Evolutionary conservation across 2,888 invertebrate species (phyloP).

Genomic region (Nebria brevicollis): DNA sequence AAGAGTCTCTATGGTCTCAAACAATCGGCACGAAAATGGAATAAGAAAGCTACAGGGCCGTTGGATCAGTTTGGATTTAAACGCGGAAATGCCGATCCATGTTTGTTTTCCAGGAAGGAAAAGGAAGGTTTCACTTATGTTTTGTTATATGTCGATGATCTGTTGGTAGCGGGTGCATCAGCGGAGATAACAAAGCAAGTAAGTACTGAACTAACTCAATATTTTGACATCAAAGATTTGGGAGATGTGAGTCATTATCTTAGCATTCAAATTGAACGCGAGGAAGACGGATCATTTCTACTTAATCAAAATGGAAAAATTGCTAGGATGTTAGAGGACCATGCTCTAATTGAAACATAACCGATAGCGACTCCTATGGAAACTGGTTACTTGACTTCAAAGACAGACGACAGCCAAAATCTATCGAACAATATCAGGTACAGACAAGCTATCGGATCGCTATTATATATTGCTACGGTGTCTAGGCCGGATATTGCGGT

Average conservation of each 20-base stretch:
- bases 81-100: slow-evolving; percentile 16
- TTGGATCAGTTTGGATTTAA: neutral
- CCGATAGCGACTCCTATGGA: slow-evolving; percentile 2
- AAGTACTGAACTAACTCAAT: no score
- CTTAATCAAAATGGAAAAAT: neutral
- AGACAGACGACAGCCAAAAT: neutral
- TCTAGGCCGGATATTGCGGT: slow-evolving; percentile 52
- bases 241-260: no score
- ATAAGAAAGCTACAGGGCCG: slow-evolving; percentile 9
- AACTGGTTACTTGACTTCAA: slow-evolving; percentile 2
- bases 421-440: slow-evolving; percentile 8
- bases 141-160: neutral
- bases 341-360: neutral
- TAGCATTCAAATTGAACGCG: no score
- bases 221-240: no score
- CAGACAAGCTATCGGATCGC: slow-evolving; percentile 35
- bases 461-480: slow-evolving; percentile 49
- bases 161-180: no score
- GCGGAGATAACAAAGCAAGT: no score
- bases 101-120: slow-evolving; percentile 19
- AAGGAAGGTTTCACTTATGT: no score
- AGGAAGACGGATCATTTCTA: neutral
- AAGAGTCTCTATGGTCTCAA: no score
- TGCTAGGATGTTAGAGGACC: neutral
- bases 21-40: neutral